Base-by-base conservation (phyloP, 2,888 invertebrate genomes). In the Tetranychus piercei region DNA sequence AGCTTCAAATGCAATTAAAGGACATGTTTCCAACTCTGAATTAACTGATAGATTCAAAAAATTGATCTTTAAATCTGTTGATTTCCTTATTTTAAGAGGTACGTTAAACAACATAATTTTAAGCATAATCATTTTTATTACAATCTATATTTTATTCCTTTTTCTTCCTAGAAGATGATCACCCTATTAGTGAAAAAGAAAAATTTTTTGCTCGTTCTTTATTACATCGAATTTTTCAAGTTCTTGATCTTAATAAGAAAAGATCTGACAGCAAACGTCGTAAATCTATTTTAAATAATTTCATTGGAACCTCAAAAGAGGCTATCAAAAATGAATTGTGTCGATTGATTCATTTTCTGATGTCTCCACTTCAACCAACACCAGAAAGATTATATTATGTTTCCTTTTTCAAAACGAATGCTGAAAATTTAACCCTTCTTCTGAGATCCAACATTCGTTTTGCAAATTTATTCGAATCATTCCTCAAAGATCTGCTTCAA, bases 41-140 rank as follows among this genome's bases (percentile, higher is more conserved):
- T 55, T 76, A 69, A 73, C 75, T 9, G 77, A 75, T 20, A 64
- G 78, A 72, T 75, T 78, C 69, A 74, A 76, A 73, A 22, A 75
- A n/a, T 65, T 78, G 7, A 72, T 78, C 44, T 64, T 71, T n/a
- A 75, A 69, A 73, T 74, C 77, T 44, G 71, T 74, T 5, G 76
- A 78, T 76, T 78, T 78, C 44, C 66, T 78, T 44, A 34, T 78
- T 65, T 76, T 75, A 45, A 76, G 73, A 77, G 77, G 78, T 78
- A 76, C 43, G 23, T 45, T 55, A 7, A 55, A 2, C 15, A 15
- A 55, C 7, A 55, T 15, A 15, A 15, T 55, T 71, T n/a, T 18
- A 15, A 44, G 43, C 1, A 15, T 20, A 44, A 9, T n/a, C n/a
- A 34, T 34, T 72, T 18, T 5, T 11, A n/a, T 44, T 43, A 1